Percentiles rank a stretch among this genome's conserved stretches.
Evolutionary conservation across 1,140 invertebrate species (phyloP).

Genomic region (Ridgeia piscesae): DNA sequence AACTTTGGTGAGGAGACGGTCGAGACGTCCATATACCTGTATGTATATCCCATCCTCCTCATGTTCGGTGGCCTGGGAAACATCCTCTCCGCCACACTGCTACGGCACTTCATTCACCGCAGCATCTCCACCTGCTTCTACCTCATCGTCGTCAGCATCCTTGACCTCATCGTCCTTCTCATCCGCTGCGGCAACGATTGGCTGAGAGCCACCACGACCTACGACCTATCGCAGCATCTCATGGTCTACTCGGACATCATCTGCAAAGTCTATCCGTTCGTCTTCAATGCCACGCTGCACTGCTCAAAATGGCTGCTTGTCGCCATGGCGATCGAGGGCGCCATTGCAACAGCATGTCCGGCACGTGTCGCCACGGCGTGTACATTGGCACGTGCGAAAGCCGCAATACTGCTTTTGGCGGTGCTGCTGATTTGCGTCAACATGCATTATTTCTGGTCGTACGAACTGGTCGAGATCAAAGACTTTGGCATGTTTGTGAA

Average conservation of each 20-base stretch:
- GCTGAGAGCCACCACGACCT: conserved; percentile 31
- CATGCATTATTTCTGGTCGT: conserved; percentile 56
- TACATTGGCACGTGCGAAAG: conserved; percentile 46
- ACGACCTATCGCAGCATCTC: conserved; percentile 39
- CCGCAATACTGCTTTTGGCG: conserved; percentile 46
- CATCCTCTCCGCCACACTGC: conserved; percentile 37
- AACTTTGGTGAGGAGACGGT: background rate
- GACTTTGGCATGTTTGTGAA: conserved; percentile 22
- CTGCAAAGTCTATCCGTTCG: conserved; percentile 52
- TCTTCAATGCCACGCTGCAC: conserved; percentile 43
- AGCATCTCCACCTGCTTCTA: conserved; percentile 53
- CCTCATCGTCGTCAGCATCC: conserved; percentile 40
- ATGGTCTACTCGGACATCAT: conserved; percentile 43
- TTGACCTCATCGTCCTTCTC: conserved; percentile 46
- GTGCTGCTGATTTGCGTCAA: conserved; percentile 52
- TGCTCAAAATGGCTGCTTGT: conserved; percentile 50
- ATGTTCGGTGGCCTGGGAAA: conserved; percentile 47
- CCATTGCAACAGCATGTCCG: conserved; percentile 44
- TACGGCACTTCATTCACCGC: conserved; percentile 41
- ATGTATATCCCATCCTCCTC: conserved; percentile 43
- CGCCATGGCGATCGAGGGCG: conserved; percentile 45
- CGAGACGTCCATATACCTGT: conserved; percentile 28
- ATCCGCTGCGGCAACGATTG: conserved; percentile 50
- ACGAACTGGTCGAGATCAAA: conserved; percentile 35
- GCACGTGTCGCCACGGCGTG: conserved; percentile 43